phyloP scores from a whole-genome alignment of 1,140 invertebrate genomes.

The Diabrotica undecimpunctata region DNA sequence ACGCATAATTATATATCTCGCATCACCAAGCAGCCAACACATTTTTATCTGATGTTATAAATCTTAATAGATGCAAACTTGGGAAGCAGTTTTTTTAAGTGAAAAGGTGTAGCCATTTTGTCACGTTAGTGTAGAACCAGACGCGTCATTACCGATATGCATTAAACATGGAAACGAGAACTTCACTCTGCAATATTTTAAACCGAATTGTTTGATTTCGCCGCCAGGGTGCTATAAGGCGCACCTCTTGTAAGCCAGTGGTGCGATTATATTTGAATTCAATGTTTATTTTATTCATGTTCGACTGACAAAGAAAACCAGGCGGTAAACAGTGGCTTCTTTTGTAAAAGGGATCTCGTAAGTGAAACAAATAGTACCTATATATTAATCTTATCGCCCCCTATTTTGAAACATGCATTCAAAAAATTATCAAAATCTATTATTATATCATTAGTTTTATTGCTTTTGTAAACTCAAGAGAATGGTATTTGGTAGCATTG shows the following conservation, averaged over 20 bases:
- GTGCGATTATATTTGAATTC: slow-evolving; percentile 38
- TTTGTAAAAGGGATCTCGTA: background rate
- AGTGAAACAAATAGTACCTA: too few relatives aligned
- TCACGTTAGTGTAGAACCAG: background rate
- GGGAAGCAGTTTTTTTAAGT: background rate
- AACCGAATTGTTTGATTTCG: slow-evolving; percentile 30
- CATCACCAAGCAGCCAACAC: too few relatives aligned
- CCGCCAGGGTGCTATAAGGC: slow-evolving; percentile 36
- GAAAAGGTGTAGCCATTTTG: background rate
- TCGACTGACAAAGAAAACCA: slow-evolving; percentile 1
- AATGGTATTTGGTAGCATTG: too few relatives aligned
- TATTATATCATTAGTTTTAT: too few relatives aligned
- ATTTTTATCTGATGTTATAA: too few relatives aligned
- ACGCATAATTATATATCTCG: too few relatives aligned
- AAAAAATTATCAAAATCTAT: too few relatives aligned
- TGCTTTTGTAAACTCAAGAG: too few relatives aligned
- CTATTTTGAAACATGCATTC: too few relatives aligned
- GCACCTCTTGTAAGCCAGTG: slow-evolving; percentile 31
- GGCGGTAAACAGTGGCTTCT: background rate
- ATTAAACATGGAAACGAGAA: slow-evolving; percentile 36
- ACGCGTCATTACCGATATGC: slow-evolving; percentile 34
- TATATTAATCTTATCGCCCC: too few relatives aligned
- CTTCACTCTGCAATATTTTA: slow-evolving; percentile 25
- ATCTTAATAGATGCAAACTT: too few relatives aligned
- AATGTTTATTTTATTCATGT: slow-evolving; percentile 32